These are phyloP conservation scores for Zele albiditarsus DNA, from an alignment of 2,888 invertebrate genomes.

Conservation along the genomic window DNA sequence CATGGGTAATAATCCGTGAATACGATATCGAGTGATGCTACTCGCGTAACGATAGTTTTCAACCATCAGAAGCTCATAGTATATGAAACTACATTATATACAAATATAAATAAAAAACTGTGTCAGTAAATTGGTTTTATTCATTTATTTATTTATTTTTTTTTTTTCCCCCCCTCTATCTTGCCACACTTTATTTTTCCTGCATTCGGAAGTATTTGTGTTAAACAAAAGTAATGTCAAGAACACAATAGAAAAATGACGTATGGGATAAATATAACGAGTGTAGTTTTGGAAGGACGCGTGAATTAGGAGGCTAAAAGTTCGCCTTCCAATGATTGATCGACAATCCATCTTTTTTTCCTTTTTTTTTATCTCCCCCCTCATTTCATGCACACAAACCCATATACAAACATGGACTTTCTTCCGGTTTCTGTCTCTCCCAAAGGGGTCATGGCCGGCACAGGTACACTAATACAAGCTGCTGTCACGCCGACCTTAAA, in stretches of 20 bases:
- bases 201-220: not conserved
- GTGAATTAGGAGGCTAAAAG: not conserved
- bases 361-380: not conserved
- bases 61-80: not conserved
- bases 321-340: conserved; percentile 51
- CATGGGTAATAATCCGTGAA: conserved; percentile 35
- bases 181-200: not conserved
- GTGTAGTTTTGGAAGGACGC: not conserved
- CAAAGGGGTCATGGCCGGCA: not conserved
- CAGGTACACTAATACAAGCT: conserved; percentile 7
- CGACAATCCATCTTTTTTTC: conserved; percentile 49
- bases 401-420: not conserved
- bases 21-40: conserved; percentile 28
- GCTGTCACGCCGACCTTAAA: conserved; percentile 47
- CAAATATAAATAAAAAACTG: not conserved
- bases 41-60: not conserved
- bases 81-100: not conserved
- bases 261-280: not conserved
- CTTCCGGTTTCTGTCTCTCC: not conserved
- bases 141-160: not conserved
- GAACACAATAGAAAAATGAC: not conserved
- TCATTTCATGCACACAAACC: not conserved
- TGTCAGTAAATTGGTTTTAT: not conserved
- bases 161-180: not conserved
- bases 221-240: not conserved